Evolutionary conservation across 53 echinoderm and acorn worm species (phyloP), one percentile per base, ranked within the genome.

Genomic region (Luidia sarsii): DNA sequence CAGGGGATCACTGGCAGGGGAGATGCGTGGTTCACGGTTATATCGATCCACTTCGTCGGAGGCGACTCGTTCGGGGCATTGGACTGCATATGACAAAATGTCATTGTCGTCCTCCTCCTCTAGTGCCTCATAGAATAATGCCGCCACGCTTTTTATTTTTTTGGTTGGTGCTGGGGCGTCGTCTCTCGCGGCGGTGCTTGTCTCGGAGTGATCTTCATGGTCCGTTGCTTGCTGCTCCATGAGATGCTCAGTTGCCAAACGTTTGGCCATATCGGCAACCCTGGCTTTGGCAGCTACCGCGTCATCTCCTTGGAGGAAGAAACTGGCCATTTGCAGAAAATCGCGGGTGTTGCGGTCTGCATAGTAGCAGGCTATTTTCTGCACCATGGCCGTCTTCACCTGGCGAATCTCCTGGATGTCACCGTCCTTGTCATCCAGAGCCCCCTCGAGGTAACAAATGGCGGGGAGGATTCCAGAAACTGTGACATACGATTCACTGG

Each of bases 321-420:
- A 68, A 29, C 68, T 48, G 48, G 16, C 13, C 43, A 68, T 27
- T 7, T 48, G 28, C 14, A 68, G 48, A 25, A 13, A 37, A 15
- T 68, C 27, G 38, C 38, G 38, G 20, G 38, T 25, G 11, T 13
- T 48, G 2, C 18, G 48, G 18, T 49, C 8, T 6, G 27, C 25
- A 18, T 68, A 68, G 2, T 37, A 2, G 14, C 48, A 13, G 41
- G 41, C 41, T 49, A 68, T n/a, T 68, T 68, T 68, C 20, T 68
- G 30, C 1, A 29, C 48, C 48, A 68, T 68, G 29, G 68, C 68
- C 41, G 13, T 36, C 25, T 68, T 68, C 0, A 48, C 48, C 4
- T 3, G 7, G 14, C 11, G 9, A 24, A 48, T 22, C 20, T 36
- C 25, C 16, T 2, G 1, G 5, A 38, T 68, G 25, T 68, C 68